Conservation (phyloP, 2,888 invertebrate genomes). For the Anorthoa munda region DNA sequence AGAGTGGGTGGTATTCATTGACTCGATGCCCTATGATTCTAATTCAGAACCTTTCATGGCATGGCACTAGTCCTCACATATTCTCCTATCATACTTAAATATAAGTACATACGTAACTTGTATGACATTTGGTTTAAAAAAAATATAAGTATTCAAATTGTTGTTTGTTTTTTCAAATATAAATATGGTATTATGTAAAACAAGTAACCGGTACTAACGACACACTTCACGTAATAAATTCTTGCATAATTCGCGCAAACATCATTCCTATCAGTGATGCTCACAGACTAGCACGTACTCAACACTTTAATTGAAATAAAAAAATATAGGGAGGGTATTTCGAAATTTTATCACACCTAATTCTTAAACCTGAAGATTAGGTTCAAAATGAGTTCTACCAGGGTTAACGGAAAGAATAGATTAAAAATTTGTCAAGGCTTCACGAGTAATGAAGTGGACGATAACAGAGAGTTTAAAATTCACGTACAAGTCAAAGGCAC, state of each 20-base stretch:
- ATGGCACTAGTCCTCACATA: constrained; percentile 91
- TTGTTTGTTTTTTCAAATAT: constrained; percentile 62
- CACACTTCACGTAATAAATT: constrained; percentile 82
- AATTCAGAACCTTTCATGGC: constrained; percentile 90
- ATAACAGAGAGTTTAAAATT: constrained; percentile 65
- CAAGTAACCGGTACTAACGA: constrained; percentile 69
- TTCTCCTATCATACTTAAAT: constrained; percentile 89
- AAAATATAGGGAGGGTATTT: constrained; percentile 56
- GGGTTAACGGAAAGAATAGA: constrained; percentile 57
- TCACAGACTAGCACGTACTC: constrained; percentile 90
- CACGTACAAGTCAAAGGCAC: constrained; percentile 77
- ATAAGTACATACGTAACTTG: constrained; percentile 77
- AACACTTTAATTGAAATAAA: constrained; percentile 69
- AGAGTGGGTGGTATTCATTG: constrained; percentile 91
- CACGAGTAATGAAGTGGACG: constrained; percentile 56
- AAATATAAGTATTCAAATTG: constrained; percentile 69
- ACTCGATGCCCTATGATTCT: constrained; percentile 90
- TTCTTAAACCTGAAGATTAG: constrained; percentile 43
- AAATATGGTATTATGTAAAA: constrained; percentile 68
- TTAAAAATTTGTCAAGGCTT: constrained; percentile 62
- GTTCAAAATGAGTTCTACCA: constrained; percentile 46
- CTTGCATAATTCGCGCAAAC: constrained; percentile 91
- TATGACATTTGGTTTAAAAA: constrained; percentile 73
- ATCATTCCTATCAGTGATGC: constrained; percentile 90
- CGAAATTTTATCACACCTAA: constrained; percentile 48